Evolutionary conservation across 2,113 vertebrate genomes (phyloP).

Genomic region (Malurus alboscapulatus): DNA sequence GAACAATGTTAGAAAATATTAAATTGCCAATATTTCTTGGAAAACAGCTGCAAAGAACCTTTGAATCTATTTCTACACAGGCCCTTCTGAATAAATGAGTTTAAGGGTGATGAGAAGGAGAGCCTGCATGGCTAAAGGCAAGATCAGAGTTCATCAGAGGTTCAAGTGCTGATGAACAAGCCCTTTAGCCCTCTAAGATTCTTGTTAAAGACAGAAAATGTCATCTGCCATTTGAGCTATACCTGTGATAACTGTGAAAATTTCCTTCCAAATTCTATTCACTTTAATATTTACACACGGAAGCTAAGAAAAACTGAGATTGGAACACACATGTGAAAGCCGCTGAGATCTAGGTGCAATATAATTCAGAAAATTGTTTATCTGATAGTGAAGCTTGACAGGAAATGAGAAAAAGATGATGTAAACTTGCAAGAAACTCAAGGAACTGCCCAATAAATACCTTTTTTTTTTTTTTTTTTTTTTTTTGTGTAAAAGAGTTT

Average conservation of each 20-base stretch:
- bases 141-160: neutral
- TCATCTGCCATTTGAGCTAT: neutral
- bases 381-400: neutral
- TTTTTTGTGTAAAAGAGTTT: neutral
- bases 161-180: conserved; percentile 1
- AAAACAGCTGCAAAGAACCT: neutral
- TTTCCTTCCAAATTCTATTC: neutral
- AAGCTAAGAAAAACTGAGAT: neutral
- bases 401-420: neutral
- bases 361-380: neutral
- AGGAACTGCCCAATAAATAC: neutral
- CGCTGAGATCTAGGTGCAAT: neutral
- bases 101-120: neutral
- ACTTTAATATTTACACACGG: neutral
- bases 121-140: neutral
- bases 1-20: neutral
- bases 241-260: neutral
- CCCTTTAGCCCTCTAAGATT: neutral
- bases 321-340: neutral
- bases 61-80: neutral
- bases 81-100: neutral
- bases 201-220: neutral
- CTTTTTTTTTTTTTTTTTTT: accelerated
- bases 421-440: neutral
- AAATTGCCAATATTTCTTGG: neutral